A percentile compares a stretch with the other conserved stretches of the same genome.
phyloP scores from a whole-genome alignment of 2,797 vertebrate species.

The Myotis daubentonii region DNA sequence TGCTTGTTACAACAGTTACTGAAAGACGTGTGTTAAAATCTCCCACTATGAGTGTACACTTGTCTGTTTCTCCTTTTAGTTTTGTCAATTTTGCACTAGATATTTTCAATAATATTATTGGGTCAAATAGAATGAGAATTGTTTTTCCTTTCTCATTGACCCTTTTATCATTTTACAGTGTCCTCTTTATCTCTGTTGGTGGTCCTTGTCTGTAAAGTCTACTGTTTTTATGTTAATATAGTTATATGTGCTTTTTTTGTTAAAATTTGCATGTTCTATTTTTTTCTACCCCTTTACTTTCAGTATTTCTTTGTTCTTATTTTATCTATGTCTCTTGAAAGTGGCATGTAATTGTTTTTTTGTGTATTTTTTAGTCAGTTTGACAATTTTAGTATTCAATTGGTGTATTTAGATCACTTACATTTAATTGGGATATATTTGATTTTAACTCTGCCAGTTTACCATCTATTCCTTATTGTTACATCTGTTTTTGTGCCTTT shows the following conservation, averaged over 20 bases:
- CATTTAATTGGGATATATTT: slow-evolving; percentile 24
- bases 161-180: not conserved
- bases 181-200: not conserved
- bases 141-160: not conserved
- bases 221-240: not conserved
- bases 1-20: not conserved
- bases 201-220: not conserved
- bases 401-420: slow-evolving; percentile 34
- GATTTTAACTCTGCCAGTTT: slow-evolving; percentile 37
- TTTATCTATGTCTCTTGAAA: not conserved
- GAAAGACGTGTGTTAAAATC: not conserved
- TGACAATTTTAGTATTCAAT: slow-evolving; percentile 39
- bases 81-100: not conserved
- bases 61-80: not conserved
- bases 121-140: not conserved
- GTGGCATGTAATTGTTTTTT: not conserved
- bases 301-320: not conserved
- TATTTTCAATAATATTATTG: not conserved
- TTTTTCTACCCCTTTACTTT: not conserved
- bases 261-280: not conserved
- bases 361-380: not conserved
- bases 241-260: not conserved
- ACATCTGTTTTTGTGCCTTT: not conserved
- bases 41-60: not conserved
- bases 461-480: not conserved